These are phyloP conservation scores for Morinoia aosen DNA, from an alignment of 2,888 invertebrate genomes.

Conservation along the genomic window DNA sequence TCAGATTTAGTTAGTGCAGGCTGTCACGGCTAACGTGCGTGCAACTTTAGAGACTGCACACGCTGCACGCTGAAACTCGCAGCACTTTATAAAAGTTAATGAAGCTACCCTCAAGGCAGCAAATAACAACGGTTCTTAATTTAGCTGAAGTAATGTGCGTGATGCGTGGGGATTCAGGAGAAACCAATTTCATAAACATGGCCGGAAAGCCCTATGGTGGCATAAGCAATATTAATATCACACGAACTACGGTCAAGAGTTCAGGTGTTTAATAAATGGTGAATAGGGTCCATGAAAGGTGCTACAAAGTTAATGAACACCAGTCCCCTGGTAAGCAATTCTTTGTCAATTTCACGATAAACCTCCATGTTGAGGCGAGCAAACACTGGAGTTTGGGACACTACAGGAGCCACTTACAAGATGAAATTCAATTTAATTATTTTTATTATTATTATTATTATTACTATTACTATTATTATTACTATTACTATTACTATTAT, in stretches of 20 bases:
- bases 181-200: constrained; percentile 23
- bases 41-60: neutral
- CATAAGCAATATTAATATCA: constrained; percentile 13
- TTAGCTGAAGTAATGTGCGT: constrained; percentile 6
- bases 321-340: neutral
- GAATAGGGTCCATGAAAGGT: neutral
- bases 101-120: neutral
- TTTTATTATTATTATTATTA: no score
- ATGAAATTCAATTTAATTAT: no score
- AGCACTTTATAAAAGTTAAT: neutral
- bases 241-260: constrained; percentile 1
- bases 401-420: neutral
- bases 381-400: neutral
- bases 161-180: neutral
- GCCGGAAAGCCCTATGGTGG: neutral
- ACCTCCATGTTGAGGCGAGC: neutral
- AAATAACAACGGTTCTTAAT: neutral
- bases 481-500: no score
- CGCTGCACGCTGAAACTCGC: neutral
- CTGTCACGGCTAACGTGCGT: neutral
- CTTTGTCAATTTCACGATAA: neutral
- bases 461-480: no score
- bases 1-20: neutral
- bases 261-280: neutral
- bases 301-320: neutral